Evolutionary conservation across 2,888 invertebrate species (phyloP), one percentile per base, ranked within the genome.

Genomic region (Sussaba pulchella): DNA sequence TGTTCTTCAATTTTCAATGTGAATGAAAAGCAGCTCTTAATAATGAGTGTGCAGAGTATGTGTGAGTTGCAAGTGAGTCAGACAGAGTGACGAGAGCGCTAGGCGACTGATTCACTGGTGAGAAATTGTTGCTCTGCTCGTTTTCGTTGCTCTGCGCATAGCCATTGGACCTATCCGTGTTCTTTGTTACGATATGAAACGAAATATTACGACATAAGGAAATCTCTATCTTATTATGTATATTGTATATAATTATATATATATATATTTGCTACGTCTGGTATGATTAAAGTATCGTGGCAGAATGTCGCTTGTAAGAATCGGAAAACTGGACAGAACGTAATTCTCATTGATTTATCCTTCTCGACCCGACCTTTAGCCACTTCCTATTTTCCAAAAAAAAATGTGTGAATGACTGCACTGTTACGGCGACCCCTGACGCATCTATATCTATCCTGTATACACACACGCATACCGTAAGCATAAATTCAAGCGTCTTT

Each of bases 251-350:
- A 76, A 73, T 74, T 76, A 39, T 64, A 71, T 45, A 72, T 76
- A 61, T 72, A 76, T 77, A 87, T 86, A 88, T 87, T 85, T 87
- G 85, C 86, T 87, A 86, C 84, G 83, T 84, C 82, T 85, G 80
- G 78, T 87, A 88, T 88, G 81, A 88, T 86, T 88, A 87, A 88
- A 87, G 76, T 78, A 63, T 73, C 45, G 43, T 19, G 47, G 43
- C 79, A 70, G 66, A 75, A 52, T 66, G 31, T 75, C 66, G 70
- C 57, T 59, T 69, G 41, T 66, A 52, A 59, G 52, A 71, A 73
- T 24, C 43, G 19, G 52, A 66, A 63, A 74, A 50, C 2, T n/a
- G 5, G 43, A 21, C 9, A 9, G 10, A 21, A 39, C 43, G 12
- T 5, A 47, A 72, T 41, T 47, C 2, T 61, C n/a, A 36, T 76